A percentile compares a stretch with the other conserved stretches of the same genome.
Conservation (phyloP, 1,140 invertebrate species). For the Sinonovacula constricta region DNA sequence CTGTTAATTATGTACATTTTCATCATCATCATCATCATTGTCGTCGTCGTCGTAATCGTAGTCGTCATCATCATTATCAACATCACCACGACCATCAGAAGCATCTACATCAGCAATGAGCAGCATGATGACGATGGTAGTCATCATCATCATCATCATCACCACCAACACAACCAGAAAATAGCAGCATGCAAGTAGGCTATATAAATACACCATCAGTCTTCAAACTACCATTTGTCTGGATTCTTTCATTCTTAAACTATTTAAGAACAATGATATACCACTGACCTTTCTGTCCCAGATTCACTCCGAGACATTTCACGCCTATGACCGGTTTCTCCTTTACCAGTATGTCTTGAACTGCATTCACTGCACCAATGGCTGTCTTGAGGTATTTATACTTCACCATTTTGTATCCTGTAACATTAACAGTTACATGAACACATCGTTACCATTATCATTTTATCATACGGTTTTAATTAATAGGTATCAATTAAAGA, state of each 20-base stretch:
- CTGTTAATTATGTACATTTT: no score
- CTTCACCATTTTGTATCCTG: constrained; percentile 22
- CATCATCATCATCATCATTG: background rate
- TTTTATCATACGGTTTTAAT: no score
- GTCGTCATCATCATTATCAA: no score
- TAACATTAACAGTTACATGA: no score
- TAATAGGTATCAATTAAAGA: no score
- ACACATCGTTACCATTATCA: no score
- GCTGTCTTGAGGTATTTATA: constrained; percentile 41
- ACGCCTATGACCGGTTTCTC: constrained; percentile 87
- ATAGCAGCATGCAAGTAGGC: background rate
- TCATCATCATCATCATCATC: no score
- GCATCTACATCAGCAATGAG: background rate
- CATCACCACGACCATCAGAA: no score
- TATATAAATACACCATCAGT: background rate
- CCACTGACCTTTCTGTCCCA: constrained; percentile 47
- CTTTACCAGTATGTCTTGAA: constrained; percentile 92
- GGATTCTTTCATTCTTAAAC: background rate
- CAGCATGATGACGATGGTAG: background rate
- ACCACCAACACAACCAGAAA: background rate
- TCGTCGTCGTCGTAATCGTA: no score
- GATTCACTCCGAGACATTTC: constrained; percentile 46
- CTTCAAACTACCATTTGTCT: background rate
- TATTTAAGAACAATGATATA: no score
- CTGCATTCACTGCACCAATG: constrained; percentile 37